These are phyloP conservation scores for Discoglossus pictus DNA, from an alignment of 2,797 vertebrate genomes.

Conservation along the genomic window DNA sequence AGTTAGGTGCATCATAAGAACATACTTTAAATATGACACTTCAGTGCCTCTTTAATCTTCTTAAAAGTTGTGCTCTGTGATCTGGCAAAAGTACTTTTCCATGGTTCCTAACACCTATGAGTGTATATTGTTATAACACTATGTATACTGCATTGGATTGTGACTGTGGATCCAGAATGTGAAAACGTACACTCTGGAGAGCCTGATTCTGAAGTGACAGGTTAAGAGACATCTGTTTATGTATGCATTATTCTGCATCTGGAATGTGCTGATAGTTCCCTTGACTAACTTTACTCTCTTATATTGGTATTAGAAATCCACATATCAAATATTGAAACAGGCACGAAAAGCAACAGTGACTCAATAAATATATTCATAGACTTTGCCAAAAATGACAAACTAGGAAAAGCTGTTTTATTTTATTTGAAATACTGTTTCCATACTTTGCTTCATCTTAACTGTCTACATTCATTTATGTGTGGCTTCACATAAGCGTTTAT, in stretches of 20 bases:
- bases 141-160: background rate
- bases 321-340: constrained; percentile 17
- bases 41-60: too few relatives aligned
- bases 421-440: constrained; percentile 6
- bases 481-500: background rate
- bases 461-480: background rate
- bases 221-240: background rate
- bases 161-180: too few relatives aligned
- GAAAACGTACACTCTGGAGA: background rate
- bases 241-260: constrained; percentile 4
- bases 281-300: constrained; percentile 23
- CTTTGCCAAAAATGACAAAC: constrained; percentile 30
- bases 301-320: constrained; percentile 15
- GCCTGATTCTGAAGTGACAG: background rate
- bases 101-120: background rate
- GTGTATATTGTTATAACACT: background rate
- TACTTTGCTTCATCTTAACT: background rate
- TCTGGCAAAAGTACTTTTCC: too few relatives aligned
- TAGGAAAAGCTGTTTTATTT: constrained; percentile 25
- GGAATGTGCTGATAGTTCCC: constrained; percentile 39
- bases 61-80: too few relatives aligned
- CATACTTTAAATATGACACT: too few relatives aligned
- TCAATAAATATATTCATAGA: constrained; percentile 45
- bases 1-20: too few relatives aligned
- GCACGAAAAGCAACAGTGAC: background rate